phyloP scores from a whole-genome alignment of 2,797 vertebrate species.

The Cossypha heuglini region DNA sequence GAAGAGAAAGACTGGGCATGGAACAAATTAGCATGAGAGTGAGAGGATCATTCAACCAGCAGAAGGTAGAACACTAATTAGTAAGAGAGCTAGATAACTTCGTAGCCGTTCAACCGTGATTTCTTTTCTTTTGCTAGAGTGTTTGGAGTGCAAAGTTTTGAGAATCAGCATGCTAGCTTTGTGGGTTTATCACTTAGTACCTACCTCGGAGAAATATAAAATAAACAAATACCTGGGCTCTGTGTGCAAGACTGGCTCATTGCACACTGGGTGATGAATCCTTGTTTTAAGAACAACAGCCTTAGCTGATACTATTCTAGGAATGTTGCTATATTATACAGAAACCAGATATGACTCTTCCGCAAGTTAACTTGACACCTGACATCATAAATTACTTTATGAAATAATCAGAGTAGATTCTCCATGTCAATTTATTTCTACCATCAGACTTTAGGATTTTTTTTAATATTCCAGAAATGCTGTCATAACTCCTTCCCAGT shows the following conservation, averaged over 20 bases:
- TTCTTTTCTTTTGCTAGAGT: neutral
- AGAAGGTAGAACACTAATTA: neutral
- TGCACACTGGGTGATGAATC: neutral
- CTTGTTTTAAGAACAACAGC: neutral
- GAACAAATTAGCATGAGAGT: neutral
- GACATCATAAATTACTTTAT: neutral
- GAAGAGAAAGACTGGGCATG: neutral
- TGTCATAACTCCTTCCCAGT: neutral
- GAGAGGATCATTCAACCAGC: neutral
- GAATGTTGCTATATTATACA: neutral
- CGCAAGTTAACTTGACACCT: neutral
- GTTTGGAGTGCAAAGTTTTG: neutral
- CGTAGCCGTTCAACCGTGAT: rapidly evolving
- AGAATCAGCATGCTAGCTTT: neutral
- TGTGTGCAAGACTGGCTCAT: neutral
- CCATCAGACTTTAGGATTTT: neutral
- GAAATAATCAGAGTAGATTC: neutral
- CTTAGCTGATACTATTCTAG: neutral
- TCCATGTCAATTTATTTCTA: neutral
- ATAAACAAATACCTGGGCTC: neutral
- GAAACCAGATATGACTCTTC: neutral
- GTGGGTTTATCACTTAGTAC: neutral
- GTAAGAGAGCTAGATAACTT: neutral
- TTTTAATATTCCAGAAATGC: neutral
- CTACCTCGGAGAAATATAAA: neutral